These are phyloP conservation scores for Cantharis rufa DNA, from an alignment of 2,888 invertebrate species.

Conservation along the genomic window DNA sequence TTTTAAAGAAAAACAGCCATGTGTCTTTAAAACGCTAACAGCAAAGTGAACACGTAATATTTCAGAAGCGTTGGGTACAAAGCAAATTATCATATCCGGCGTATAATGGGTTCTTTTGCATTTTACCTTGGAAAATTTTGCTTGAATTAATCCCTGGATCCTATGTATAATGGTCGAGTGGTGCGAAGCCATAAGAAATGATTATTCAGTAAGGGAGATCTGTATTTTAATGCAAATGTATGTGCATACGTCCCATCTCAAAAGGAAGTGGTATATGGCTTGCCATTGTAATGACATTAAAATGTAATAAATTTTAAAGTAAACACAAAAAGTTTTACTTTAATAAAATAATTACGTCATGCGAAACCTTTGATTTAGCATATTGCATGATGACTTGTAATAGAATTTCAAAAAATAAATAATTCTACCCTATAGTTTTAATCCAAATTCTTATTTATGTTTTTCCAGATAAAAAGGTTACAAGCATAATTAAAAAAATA, in stretches of 20 bases:
- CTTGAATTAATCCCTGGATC: slow-evolving; percentile 44
- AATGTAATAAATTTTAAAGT: neutral
- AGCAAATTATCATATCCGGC: slow-evolving; percentile 46
- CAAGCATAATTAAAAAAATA: neutral
- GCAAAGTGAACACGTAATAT: slow-evolving; percentile 33
- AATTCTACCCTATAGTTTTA: neutral
- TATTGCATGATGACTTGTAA: neutral
- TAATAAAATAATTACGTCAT: neutral
- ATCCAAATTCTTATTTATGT: neutral
- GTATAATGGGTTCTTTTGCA: slow-evolving; percentile 45
- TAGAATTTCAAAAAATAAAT: neutral
- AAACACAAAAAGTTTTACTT: neutral
- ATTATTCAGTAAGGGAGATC: slow-evolving; percentile 28
- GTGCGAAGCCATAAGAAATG: slow-evolving; percentile 42
- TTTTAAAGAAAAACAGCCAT: slow-evolving; percentile 28
- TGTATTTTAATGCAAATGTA: slow-evolving; percentile 30
- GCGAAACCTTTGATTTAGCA: neutral
- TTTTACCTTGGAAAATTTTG: slow-evolving; percentile 40
- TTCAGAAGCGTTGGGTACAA: slow-evolving; percentile 36
- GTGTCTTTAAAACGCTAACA: slow-evolving; percentile 31
- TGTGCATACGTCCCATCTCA: slow-evolving; percentile 19
- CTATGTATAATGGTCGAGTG: slow-evolving; percentile 40
- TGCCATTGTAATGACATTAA: neutral
- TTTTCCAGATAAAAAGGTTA: neutral
- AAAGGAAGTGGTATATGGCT: slow-evolving; percentile 4